Evolutionary conservation across 1,140 invertebrate species (phyloP).

Genomic region (Drosophila jambulina): DNA sequence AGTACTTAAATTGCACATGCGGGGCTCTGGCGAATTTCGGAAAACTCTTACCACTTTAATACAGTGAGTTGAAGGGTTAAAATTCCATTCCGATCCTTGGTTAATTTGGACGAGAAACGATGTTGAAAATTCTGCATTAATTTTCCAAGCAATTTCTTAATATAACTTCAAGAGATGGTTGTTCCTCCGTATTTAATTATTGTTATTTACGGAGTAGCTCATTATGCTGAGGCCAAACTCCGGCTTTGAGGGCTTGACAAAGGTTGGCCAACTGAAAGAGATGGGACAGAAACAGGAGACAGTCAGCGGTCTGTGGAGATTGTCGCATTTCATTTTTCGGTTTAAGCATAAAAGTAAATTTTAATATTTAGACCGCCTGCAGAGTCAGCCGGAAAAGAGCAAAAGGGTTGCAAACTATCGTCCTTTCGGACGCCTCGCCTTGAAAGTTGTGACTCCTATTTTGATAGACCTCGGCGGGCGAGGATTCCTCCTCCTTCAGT

Average conservation of each 20-base stretch:
- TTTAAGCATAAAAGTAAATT: constrained; percentile 65
- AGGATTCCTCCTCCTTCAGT: not conserved
- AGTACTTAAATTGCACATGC: constrained; percentile 38
- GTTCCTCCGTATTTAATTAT: constrained; percentile 11
- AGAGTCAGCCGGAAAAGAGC: constrained; percentile 65
- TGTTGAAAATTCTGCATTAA: not conserved
- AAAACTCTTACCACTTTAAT: constrained; percentile 31
- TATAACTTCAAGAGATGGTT: not conserved
- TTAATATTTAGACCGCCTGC: constrained; percentile 62
- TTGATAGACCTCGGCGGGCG: constrained; percentile 50
- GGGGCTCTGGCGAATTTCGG: not conserved
- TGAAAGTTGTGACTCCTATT: constrained; percentile 41
- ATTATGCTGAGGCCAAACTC: constrained; percentile 42
- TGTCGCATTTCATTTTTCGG: constrained; percentile 68
- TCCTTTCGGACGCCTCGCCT: constrained; percentile 11
- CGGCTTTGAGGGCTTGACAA: constrained; percentile 37
- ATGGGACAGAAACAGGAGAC: not conserved
- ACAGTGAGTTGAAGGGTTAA: constrained; percentile 16
- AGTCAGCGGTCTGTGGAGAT: constrained; percentile 13
- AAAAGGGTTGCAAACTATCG: constrained; percentile 68
- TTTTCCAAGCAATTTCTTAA: not conserved
- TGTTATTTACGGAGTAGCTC: constrained; percentile 61
- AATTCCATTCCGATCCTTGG: constrained; percentile 2
- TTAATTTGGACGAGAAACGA: not conserved
- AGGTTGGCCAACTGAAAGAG: constrained; percentile 25